phyloP scores from a whole-genome alignment of 2,113 vertebrate genomes.

The Nanorana parkeri region DNA sequence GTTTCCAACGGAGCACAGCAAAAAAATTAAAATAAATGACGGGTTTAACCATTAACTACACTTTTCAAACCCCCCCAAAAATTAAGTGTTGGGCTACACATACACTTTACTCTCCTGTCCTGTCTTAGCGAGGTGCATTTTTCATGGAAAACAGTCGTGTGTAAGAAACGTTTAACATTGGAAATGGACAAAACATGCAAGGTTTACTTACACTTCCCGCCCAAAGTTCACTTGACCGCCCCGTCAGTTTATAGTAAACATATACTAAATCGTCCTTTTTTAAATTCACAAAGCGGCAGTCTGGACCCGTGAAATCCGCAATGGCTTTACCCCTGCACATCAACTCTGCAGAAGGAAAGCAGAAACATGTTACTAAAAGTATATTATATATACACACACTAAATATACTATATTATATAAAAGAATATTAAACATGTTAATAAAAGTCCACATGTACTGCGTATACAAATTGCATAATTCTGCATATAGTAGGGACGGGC shows the following conservation, averaged over 20 bases:
- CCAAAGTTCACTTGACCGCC: constrained; percentile 84
- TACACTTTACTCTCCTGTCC: too few relatives aligned
- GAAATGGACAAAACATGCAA: background rate
- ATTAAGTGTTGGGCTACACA: too few relatives aligned
- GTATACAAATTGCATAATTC: too few relatives aligned
- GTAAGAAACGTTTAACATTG: too few relatives aligned
- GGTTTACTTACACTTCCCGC: constrained; percentile 90
- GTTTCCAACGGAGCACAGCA: too few relatives aligned
- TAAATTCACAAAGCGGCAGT: constrained; percentile 92
- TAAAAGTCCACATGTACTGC: background rate
- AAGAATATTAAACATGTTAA: background rate
- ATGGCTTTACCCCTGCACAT: constrained; percentile 88
- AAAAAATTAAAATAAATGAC: too few relatives aligned
- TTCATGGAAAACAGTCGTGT: too few relatives aligned
- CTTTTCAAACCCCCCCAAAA: too few relatives aligned
- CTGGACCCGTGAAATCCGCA: constrained; percentile 86
- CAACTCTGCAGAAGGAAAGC: constrained; percentile 78
- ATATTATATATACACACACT: background rate
- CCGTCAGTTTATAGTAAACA: constrained; percentile 92
- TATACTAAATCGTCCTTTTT: constrained; percentile 89
- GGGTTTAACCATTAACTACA: too few relatives aligned
- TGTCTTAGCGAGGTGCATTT: too few relatives aligned
- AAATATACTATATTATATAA: too few relatives aligned
- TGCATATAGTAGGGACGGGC: too few relatives aligned
- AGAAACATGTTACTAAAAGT: background rate